These are phyloP conservation scores for Chloroclysta siterata DNA, from an alignment of 2,888 invertebrate genomes.

Conservation along the genomic window DNA sequence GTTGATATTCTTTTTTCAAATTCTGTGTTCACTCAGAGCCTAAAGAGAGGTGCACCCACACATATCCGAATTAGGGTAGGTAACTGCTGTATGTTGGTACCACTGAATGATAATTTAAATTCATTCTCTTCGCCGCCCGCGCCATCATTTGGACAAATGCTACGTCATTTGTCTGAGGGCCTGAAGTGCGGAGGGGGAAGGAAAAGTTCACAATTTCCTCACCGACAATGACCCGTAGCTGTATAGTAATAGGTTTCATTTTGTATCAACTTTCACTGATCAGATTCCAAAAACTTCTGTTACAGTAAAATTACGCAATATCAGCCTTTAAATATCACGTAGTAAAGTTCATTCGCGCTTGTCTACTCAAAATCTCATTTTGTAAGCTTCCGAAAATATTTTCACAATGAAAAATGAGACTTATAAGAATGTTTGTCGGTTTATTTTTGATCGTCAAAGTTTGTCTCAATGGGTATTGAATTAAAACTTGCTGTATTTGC, in stretches of 20 bases:
- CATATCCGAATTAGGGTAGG: constrained; percentile 68
- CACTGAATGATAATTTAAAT: constrained; percentile 86
- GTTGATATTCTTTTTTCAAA: not conserved
- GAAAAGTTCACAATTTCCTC: constrained; percentile 46
- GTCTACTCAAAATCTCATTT: constrained; percentile 67
- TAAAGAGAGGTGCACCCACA: constrained; percentile 54
- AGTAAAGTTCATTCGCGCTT: constrained; percentile 63
- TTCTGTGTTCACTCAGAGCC: not conserved
- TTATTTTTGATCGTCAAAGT: constrained; percentile 65
- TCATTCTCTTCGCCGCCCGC: constrained; percentile 86
- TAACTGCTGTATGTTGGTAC: constrained; percentile 76
- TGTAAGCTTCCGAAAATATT: constrained; percentile 76
- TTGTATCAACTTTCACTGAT: constrained; percentile 52
- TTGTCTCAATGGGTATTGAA: constrained; percentile 76
- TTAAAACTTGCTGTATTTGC: constrained; percentile 81
- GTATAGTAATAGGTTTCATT: constrained; percentile 51
- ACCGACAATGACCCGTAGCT: constrained; percentile 56
- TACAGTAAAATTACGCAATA: constrained; percentile 59
- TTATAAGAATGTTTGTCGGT: constrained; percentile 67
- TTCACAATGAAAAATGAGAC: constrained; percentile 72
- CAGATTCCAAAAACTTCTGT: constrained; percentile 77
- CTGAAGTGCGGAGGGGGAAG: constrained; percentile 63
- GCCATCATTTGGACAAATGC: constrained; percentile 86
- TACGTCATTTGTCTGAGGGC: constrained; percentile 83
- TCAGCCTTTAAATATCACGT: constrained; percentile 54